Percentiles rank a stretch among this genome's conserved stretches.
Evolutionary conservation across 2,797 vertebrate genomes (phyloP).

Genomic region (Rachycentron canadum): DNA sequence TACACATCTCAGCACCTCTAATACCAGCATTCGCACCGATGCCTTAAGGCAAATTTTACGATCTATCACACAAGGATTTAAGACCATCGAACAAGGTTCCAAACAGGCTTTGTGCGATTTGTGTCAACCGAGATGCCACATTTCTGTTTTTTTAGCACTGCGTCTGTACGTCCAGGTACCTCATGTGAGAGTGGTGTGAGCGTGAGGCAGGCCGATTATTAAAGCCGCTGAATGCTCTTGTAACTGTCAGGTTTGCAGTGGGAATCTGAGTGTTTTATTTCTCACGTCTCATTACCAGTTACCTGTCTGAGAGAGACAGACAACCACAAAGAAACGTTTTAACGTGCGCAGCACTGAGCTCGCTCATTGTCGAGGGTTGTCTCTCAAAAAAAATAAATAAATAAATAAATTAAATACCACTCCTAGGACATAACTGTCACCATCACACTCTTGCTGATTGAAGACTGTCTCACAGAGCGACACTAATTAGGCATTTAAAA

Average conservation of each 20-base stretch:
- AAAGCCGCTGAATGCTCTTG: conserved; percentile 4
- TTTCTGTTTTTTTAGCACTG: not conserved
- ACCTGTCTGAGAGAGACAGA: conserved; percentile 23
- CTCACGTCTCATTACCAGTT: conserved; percentile 42
- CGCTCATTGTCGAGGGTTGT: conserved; percentile 20
- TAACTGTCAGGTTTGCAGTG: conserved; percentile 26
- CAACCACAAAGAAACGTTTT: conserved; percentile 21
- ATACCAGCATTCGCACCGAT: conserved; percentile 21
- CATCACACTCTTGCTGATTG: conserved; percentile 35
- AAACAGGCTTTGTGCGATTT: conserved; percentile 17
- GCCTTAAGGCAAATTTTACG: conserved; percentile 21
- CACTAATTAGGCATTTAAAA: conserved; percentile 3
- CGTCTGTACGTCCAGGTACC: not conserved
- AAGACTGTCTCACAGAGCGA: conserved; percentile 31
- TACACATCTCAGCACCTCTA: conserved; percentile 26
- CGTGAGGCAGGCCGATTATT: conserved; percentile 9
- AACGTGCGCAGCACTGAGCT: not conserved
- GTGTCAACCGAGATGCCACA: not conserved
- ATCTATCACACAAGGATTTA: conserved; percentile 41
- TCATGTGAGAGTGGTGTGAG: not conserved
- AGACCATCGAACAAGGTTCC: conserved; percentile 10
- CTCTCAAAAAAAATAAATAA: conserved; percentile 21
- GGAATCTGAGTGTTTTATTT: conserved; percentile 11
- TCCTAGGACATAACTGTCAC: conserved; percentile 35
- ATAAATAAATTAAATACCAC: conserved; percentile 17